Evolutionary conservation across 2,888 invertebrate genomes (phyloP), one percentile per base, ranked within the genome.

Genomic region (Mallateleia sp.): DNA sequence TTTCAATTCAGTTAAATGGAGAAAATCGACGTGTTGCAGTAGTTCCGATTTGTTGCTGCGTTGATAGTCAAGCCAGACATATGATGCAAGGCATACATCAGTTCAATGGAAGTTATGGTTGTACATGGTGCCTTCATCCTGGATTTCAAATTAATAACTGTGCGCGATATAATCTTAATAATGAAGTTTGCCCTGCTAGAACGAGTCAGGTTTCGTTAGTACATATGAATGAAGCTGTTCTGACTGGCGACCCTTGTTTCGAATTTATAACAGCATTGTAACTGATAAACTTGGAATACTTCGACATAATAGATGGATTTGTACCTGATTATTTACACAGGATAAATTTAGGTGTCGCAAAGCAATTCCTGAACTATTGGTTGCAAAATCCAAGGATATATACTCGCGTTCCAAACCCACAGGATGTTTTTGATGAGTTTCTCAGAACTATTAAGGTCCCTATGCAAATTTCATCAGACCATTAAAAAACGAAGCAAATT

Each of bases 341-440:
- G 72, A 79, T 88, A 38, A 28, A 67, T 15, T 69, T 82, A 15
- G 85, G 87, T 7, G 67, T 81, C 3, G 77, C 67, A 45, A 47
- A 77, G n/a, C 85, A 82, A 45, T 82, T 88, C 25, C 47, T 62
- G n/a, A n/a, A 64, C 11, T 67, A 71, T n/a, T 79, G 71, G 79
- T 50, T 79, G 8, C 24, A 66, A 5, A n/a, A 9, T 1, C 47
- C 25, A 6, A 20, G 52, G n/a, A 18, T 7, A 15, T 50, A 25
- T 18, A 3, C n/a, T 67, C 24, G 2, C 4, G 45, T 45, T n/a
- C 15, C 2, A 2, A n/a, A 45, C n/a, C n/a, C 45, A 5, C n/a
- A 45, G n/a, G 4, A n/a, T n/a, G n/a, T n/a, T n/a, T 7, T 45
- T n/a, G n/a, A n/a, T n/a, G 45, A 45, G n/a, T 4, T 45, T 15